Base-by-base conservation (phyloP, 2,888 invertebrate genomes). In the Panorpa germanica region DNA sequence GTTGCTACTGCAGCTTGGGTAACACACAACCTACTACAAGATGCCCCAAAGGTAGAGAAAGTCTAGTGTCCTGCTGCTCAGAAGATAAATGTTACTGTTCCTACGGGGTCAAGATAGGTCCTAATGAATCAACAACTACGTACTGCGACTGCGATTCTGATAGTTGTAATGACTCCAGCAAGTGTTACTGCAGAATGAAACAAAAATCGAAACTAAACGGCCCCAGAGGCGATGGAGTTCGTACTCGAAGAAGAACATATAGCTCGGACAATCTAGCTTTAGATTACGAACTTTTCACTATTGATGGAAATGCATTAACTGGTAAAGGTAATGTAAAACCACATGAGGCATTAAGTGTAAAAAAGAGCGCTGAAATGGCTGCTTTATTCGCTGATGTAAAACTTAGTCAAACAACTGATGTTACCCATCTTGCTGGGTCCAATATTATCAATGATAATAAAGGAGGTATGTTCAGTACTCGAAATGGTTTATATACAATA, bases 361-460 rank as follows among this genome's bases (percentile, higher is more conserved):
- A 85, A 52, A 85, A 85, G 48, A 78, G 80, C 3, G 83, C 83
- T 0, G 85, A 85, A 50, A 83, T 85, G 43, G 85, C 83, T 1
- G 85, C 83, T 0, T 56, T 85, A 16, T 85, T 86, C 48, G 76
- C 78, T 0, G 77, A 80, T 45, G 69, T 74, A 25, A 68, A 72
- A 20, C 57, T 74, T 2, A 71, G 69, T 15, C 74, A 74, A 50
- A 65, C 73, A 9, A 73, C 73, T 0, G 74, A 73, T 46, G 70
- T 74, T 21, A 59, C 59, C 33, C 62, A 60, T 29, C 40, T 63
- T 15, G 49, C 43, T 3, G 44, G 47, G 1, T 35, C 36, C 5
- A 42, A 43, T 22, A 40, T 38, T 14, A 43, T 43, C 28, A 43
- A 43, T 14, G 28, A 39, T 15, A 24, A 21, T 23, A 11, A 8